These are phyloP conservation scores for Nasonia giraulti DNA, from an alignment of 1,140 invertebrate species.

Conservation along the genomic window DNA sequence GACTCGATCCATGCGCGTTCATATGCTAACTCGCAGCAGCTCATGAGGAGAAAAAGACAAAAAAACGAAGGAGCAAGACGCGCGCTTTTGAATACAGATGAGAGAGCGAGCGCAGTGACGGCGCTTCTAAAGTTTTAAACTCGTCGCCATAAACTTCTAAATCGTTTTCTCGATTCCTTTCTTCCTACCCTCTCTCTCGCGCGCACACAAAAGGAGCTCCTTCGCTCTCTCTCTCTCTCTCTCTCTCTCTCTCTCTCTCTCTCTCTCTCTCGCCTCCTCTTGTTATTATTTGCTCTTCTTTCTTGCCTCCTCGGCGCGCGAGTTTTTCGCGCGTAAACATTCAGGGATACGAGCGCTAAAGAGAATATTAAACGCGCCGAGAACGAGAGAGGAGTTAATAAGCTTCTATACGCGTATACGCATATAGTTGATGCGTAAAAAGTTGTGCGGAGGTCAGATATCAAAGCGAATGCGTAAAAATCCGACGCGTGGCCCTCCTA, in stretches of 20 bases:
- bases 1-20: constrained; percentile 17
- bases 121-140: constrained; percentile 44
- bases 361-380: neutral
- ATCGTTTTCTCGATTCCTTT: constrained; percentile 33
- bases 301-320: neutral
- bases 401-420: too few species aligned
- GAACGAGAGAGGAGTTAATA: too few species aligned
- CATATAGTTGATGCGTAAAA: too few species aligned
- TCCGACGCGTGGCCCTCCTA: neutral
- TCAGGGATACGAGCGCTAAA: neutral
- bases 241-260: too few species aligned
- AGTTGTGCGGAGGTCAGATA: neutral
- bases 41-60: neutral
- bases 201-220: too few species aligned
- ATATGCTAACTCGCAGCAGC: constrained; percentile 35
- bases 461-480: neutral
- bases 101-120: constrained; percentile 32
- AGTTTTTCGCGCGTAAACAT: neutral
- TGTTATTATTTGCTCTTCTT: neutral
- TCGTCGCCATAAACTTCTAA: constrained; percentile 32
- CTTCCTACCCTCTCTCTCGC: neutral
- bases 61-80: constrained; percentile 12
- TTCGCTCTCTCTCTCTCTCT: too few species aligned
- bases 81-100: constrained; percentile 48
- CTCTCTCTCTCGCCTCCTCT: neutral